These are phyloP conservation scores for Baronia brevicornis DNA, from an alignment of 2,888 invertebrate species.

Conservation along the genomic window DNA sequence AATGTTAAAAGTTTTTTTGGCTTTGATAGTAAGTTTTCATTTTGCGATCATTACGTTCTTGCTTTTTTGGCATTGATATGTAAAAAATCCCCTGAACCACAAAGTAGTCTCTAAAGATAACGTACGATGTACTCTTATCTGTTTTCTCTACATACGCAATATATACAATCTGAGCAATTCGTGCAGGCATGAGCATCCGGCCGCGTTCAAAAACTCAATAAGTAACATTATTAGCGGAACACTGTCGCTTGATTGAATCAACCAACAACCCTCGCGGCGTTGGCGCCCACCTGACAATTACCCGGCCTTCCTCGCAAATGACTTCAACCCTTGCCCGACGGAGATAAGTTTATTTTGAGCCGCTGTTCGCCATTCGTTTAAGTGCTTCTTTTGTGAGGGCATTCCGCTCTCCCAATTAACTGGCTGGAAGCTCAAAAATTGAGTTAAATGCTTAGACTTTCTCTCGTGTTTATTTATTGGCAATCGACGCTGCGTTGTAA, in stretches of 20 bases:
- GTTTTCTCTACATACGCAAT: too few relatives aligned
- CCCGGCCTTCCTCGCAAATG: constrained; percentile 53
- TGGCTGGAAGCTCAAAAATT: constrained; percentile 71
- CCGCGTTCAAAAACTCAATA: constrained; percentile 58
- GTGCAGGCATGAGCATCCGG: constrained; percentile 30
- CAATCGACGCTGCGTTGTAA: constrained; percentile 55
- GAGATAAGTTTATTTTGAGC: constrained; percentile 75
- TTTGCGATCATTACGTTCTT: too few relatives aligned
- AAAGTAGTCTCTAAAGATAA: too few relatives aligned
- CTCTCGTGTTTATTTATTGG: constrained; percentile 64
- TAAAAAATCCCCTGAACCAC: too few relatives aligned
- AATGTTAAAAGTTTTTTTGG: too few relatives aligned
- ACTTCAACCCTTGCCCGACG: constrained; percentile 70
- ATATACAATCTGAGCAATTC: too few relatives aligned
- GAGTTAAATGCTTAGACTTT: constrained; percentile 71
- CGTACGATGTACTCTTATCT: too few relatives aligned
- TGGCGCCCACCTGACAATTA: constrained; percentile 60
- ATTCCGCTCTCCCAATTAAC: constrained; percentile 69
- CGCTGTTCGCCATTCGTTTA: constrained; percentile 59
- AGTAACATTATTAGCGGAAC: constrained; percentile 59
- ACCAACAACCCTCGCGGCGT: constrained; percentile 44
- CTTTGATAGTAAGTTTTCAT: too few relatives aligned
- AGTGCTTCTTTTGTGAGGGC: constrained; percentile 74
- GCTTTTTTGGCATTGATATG: too few relatives aligned
- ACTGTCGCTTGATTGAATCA: constrained; percentile 65